These are phyloP conservation scores for Micropoecilia bifurca DNA, from an alignment of 2,797 vertebrate genomes.

Conservation along the genomic window DNA sequence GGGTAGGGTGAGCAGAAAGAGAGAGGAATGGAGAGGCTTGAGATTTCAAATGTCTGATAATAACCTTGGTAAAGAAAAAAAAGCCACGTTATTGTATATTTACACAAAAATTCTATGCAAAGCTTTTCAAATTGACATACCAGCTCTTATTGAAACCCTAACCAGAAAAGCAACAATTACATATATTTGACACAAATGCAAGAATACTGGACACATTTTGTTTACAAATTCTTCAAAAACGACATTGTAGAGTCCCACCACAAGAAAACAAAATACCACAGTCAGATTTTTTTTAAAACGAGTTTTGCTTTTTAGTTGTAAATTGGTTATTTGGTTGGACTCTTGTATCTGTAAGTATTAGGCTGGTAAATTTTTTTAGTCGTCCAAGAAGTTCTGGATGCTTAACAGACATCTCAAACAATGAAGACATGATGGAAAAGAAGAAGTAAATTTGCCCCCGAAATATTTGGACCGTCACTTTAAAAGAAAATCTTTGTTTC, in stretches of 20 bases:
- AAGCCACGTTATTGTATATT: not conserved
- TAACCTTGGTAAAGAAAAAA: not conserved
- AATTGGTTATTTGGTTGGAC: not conserved
- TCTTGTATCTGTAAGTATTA: not conserved
- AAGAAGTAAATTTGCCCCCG: too few species aligned
- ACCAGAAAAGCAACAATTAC: not conserved
- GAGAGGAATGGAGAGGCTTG: not conserved
- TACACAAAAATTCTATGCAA: not conserved
- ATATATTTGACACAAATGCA: not conserved
- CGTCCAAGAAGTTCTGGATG: not conserved
- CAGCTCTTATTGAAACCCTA: not conserved
- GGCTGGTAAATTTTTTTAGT: not conserved
- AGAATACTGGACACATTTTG: not conserved
- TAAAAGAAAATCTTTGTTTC: not conserved
- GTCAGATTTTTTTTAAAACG: not conserved
- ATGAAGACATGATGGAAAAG: not conserved
- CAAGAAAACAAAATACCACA: not conserved
- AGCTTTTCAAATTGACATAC: not conserved
- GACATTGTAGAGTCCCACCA: not conserved
- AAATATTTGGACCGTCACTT: not conserved
- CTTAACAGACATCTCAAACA: not conserved
- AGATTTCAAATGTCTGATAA: not conserved
- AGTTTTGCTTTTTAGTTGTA: not conserved
- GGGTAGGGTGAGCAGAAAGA: not conserved
- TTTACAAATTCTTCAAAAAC: not conserved